A percentile compares a stretch with the other conserved stretches of the same genome.
phyloP scores from a whole-genome alignment of 2,113 vertebrate genomes.

The Pyrgilauda ruficollis region DNA sequence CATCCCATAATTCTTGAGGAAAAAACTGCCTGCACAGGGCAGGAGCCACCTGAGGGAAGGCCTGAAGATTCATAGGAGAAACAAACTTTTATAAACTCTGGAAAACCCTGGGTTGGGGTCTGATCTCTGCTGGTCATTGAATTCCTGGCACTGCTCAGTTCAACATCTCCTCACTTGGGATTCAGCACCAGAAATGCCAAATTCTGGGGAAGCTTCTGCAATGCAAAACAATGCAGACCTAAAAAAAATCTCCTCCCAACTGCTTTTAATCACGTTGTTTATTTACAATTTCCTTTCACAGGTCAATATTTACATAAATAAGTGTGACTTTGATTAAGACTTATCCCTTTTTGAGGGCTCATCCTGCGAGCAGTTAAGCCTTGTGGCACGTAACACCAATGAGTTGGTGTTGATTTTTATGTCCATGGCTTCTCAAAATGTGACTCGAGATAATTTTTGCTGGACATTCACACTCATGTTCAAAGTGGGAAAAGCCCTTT shows the following conservation, averaged over 20 bases:
- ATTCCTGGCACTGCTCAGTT: background rate
- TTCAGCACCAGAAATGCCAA: background rate
- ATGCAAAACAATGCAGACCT: background rate
- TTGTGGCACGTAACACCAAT: fast-evolving
- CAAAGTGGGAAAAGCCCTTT: background rate
- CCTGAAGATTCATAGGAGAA: background rate
- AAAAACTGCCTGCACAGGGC: background rate
- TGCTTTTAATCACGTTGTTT: background rate
- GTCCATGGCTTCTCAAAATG: background rate
- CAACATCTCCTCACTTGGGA: background rate
- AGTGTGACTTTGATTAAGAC: background rate
- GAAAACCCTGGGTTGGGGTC: fast-evolving
- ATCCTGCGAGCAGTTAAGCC: background rate
- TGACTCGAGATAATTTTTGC: background rate
- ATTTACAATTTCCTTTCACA: background rate
- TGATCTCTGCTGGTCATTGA: background rate
- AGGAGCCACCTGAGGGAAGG: background rate
- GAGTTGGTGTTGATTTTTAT: background rate
- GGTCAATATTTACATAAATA: background rate
- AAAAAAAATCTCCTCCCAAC: background rate
- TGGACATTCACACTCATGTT: background rate
- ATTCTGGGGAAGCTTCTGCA: background rate
- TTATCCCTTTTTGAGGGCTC: background rate
- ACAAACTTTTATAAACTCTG: background rate
- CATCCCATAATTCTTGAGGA: background rate